phyloP scores from a whole-genome alignment of 1,140 invertebrate species.

The Drosophila bocqueti region DNA sequence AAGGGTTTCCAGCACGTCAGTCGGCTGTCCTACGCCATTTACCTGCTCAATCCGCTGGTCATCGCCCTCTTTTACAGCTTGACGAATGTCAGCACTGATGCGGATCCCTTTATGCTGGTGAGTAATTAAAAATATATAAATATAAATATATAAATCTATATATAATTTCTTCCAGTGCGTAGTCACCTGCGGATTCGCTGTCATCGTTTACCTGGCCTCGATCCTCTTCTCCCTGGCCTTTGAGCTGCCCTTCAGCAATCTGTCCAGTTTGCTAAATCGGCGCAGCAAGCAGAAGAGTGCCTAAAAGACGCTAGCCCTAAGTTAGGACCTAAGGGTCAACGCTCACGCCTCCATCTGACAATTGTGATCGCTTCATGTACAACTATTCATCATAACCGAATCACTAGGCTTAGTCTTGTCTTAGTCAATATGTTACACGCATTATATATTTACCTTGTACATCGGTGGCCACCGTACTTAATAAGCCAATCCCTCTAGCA shows the following conservation, averaged over 20 bases:
- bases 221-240: constrained; percentile 82
- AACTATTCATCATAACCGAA: constrained; percentile 56
- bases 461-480: constrained; percentile 50
- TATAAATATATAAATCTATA: not conserved
- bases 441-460: constrained; percentile 16
- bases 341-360: constrained; percentile 65
- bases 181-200: constrained; percentile 75
- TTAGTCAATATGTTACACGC: constrained; percentile 40
- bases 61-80: constrained; percentile 77
- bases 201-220: constrained; percentile 80
- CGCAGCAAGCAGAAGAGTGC: constrained; percentile 56
- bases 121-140: constrained; percentile 8
- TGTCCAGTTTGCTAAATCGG: constrained; percentile 69
- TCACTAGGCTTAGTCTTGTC: constrained; percentile 41
- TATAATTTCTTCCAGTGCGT: constrained; percentile 64
- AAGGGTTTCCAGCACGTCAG: constrained; percentile 83
- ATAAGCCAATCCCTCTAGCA: constrained; percentile 14
- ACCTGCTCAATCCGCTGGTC: constrained; percentile 80
- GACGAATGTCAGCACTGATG: constrained; percentile 74
- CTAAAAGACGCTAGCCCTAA: constrained; percentile 67
- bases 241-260: constrained; percentile 81
- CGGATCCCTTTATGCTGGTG: constrained; percentile 84
- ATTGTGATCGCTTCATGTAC: constrained; percentile 79
- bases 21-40: constrained; percentile 81
- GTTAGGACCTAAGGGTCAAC: constrained; percentile 35